Evolutionary conservation across 2,888 invertebrate genomes (phyloP).

Genomic region (Lutraria lutraria): DNA sequence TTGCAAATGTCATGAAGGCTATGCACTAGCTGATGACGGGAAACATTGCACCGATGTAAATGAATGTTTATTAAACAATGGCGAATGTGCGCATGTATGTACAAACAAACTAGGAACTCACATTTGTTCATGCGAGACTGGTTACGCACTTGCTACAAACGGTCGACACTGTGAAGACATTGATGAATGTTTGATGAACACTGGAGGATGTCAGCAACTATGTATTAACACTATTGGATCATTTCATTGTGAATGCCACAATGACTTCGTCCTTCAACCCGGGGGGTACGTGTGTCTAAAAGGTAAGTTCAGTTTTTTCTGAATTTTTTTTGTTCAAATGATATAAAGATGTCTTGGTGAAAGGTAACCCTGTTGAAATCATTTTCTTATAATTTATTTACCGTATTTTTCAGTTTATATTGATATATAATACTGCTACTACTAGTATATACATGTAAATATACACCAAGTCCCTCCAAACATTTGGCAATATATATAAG

Average conservation of each 20-base stretch:
- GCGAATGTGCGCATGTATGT: slow-evolving; percentile 43
- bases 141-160: background rate
- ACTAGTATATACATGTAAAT: too few species aligned
- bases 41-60: slow-evolving; percentile 27
- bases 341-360: too few species aligned
- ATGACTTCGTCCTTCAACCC: slow-evolving; percentile 10
- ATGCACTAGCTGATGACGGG: background rate
- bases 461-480: too few species aligned
- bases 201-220: slow-evolving; percentile 38
- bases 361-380: too few species aligned
- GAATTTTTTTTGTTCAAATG: too few species aligned
- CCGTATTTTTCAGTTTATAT: too few species aligned
- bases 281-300: too few species aligned
- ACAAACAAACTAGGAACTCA: slow-evolving; percentile 4
- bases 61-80: slow-evolving; percentile 37
- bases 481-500: too few species aligned
- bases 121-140: background rate
- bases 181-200: slow-evolving; percentile 39
- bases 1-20: background rate
- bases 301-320: too few species aligned
- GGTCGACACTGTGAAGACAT: slow-evolving; percentile 27
- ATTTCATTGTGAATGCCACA: slow-evolving; percentile 16
- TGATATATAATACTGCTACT: too few species aligned
- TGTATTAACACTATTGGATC: slow-evolving; percentile 41
- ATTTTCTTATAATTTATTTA: too few species aligned